These are phyloP conservation scores for Saxidomus purpurata DNA, from an alignment of 1,140 invertebrate genomes.

Conservation along the genomic window DNA sequence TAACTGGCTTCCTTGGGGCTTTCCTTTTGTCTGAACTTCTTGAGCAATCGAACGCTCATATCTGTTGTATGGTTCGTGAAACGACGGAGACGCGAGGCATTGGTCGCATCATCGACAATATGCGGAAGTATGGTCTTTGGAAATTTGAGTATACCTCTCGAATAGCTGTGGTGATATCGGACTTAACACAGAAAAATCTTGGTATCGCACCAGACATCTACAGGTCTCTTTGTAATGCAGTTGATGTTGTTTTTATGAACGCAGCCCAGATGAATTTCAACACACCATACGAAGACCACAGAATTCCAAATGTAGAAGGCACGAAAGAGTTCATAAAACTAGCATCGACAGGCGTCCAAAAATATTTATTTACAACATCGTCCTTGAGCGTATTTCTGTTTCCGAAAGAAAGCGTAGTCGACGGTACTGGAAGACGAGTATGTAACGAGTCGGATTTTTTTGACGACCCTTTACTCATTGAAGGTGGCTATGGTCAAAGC, in stretches of 20 bases:
- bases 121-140: conserved; percentile 74
- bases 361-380: conserved; percentile 74
- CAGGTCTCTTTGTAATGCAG: conserved; percentile 63
- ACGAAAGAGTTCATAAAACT: conserved; percentile 77
- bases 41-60: conserved; percentile 72
- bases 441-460: conserved; percentile 69
- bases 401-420: conserved; percentile 44
- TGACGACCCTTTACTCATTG: conserved; percentile 69
- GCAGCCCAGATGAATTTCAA: conserved; percentile 79
- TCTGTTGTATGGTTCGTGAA: conserved; percentile 77
- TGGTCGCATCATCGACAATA: conserved; percentile 72
- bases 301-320: conserved; percentile 73
- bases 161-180: conserved; percentile 74
- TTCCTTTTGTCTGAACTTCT: conserved; percentile 74
- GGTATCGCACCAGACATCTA: conserved; percentile 77
- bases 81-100: conserved; percentile 71
- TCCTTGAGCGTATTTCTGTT: conserved; percentile 76
- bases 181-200: conserved; percentile 71
- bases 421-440: conserved; percentile 26
- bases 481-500: conserved; percentile 76
- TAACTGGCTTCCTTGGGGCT: conserved; percentile 76
- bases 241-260: conserved; percentile 78
- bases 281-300: conserved; percentile 73
- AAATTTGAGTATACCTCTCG: conserved; percentile 71
- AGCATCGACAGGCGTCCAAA: conserved; percentile 71